Base-by-base conservation (phyloP, 1,140 invertebrate species). In the Drepana arcuata region DNA sequence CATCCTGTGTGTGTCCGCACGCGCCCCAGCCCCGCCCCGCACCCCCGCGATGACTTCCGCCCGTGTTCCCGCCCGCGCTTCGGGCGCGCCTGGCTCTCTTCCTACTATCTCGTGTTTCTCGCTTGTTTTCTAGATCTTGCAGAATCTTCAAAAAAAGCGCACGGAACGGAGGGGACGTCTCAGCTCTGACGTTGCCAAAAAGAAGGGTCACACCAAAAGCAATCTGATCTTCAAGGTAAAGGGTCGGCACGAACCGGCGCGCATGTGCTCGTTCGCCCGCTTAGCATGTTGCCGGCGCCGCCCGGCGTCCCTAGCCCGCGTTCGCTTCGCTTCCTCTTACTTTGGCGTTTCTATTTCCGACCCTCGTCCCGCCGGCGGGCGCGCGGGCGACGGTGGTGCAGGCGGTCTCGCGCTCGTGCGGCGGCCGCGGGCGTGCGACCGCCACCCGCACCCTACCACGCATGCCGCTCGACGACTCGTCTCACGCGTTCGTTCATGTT, bases 181-280 rank as follows among this genome's bases (percentile, higher is more conserved):
- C 88, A 91, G 90, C 90, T 92, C 91, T 86, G 91, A 92, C 83
- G 88, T 89, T 89, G 89, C 91, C 89, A 93, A 93, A 93, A 93
- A 93, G 91, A 90, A 91, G 89, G 90, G 90, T 89, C 90, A 90
- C 91, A 93, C 90, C 88, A 94, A 94, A 93, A 94, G 91, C 92
- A 93, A 93, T 92, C 92, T 94, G 88, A 94, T 95, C 91, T 93
- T 94, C 90, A 95, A 95, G 93, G 93, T 95, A 95, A 95, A 90
- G 89, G 84, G 80, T 72, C 78, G 75, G 78, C 73, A 78, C 81
- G 68, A 74, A 78, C 70, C 73, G 77, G 72, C 70, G 78, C 79
- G 56, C 68, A 69, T 78, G 77, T 79, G 72, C 73, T 73, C 75
- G 75, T 79, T 81, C 77, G 71, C 71, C 71, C 66, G 73, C 70